phyloP scores from a whole-genome alignment of 2,113 vertebrate genomes.

The Corythaeola cristata region DNA sequence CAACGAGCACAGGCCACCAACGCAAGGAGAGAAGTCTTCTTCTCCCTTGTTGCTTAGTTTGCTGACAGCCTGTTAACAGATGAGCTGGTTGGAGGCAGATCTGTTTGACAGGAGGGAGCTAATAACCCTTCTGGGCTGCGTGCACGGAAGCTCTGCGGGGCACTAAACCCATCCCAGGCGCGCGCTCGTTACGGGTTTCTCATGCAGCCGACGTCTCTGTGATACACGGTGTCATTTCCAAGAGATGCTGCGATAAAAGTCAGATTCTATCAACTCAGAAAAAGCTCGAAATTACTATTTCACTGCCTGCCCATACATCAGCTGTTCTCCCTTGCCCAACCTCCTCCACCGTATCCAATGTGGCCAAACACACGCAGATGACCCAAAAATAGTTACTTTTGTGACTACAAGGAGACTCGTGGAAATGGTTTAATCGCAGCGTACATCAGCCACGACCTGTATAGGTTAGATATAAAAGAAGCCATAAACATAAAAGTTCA shows the following conservation, averaged over 20 bases:
- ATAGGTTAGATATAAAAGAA: background rate
- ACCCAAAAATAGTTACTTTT: background rate
- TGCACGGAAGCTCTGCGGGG: background rate
- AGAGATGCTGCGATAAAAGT: conserved; percentile 17
- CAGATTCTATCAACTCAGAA: background rate
- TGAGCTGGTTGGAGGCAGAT: background rate
- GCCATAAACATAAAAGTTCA: background rate
- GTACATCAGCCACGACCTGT: background rate
- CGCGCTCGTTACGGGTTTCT: background rate
- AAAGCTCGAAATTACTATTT: background rate
- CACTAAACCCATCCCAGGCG: background rate
- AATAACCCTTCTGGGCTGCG: background rate
- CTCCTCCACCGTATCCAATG: background rate
- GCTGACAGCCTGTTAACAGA: background rate
- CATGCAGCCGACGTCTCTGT: background rate
- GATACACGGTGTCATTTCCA: background rate
- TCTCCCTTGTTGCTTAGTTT: background rate
- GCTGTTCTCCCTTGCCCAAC: background rate
- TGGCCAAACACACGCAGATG: background rate
- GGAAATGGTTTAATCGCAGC: background rate
- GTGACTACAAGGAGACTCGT: background rate
- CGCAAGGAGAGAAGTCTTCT: background rate
- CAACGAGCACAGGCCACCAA: background rate
- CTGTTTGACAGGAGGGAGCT: background rate
- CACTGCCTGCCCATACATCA: background rate